Evolutionary conservation across 2,888 invertebrate genomes (phyloP).

Genomic region (Sminthurides aquaticus): DNA sequence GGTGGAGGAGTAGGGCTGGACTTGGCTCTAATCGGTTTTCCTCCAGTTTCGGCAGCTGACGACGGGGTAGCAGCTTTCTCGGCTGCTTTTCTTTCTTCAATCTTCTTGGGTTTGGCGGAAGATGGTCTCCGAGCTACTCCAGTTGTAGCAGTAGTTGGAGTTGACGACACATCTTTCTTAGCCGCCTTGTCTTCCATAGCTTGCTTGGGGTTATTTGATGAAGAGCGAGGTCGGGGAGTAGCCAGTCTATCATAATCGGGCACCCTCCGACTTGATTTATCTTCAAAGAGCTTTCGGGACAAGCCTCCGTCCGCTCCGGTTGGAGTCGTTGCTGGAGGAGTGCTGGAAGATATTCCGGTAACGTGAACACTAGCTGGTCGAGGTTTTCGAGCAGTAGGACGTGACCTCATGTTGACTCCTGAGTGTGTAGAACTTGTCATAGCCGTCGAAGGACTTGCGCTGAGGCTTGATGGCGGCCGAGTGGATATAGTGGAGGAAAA

Average conservation of each 20-base stretch:
- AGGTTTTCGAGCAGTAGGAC: slow-evolving; percentile 32
- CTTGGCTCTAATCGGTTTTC: not conserved
- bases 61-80: slow-evolving; percentile 10
- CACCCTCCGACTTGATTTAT: slow-evolving; percentile 2
- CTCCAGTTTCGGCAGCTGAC: not conserved
- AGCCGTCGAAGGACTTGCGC: slow-evolving; percentile 8
- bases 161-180: not conserved
- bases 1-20: slow-evolving; percentile 4
- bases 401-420: slow-evolving; percentile 29
- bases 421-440: slow-evolving; percentile 43
- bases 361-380: slow-evolving; percentile 41
- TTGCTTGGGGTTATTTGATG: not conserved
- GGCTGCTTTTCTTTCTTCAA: slow-evolving; percentile 6
- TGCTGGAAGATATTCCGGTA: slow-evolving; percentile 31
- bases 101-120: slow-evolving; percentile 15
- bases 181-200: not conserved
- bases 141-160: not conserved
- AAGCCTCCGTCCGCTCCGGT: slow-evolving; percentile 1
- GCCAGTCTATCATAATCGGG: not conserved
- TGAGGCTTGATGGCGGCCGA: slow-evolving; percentile 20
- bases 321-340: slow-evolving; percentile 6
- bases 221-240: slow-evolving; percentile 6
- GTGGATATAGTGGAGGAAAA: slow-evolving; percentile 22
- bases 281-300: slow-evolving; percentile 9
- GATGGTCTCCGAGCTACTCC: not conserved